These are phyloP conservation scores for Phalacrocorax brasilianus DNA, from an alignment of 2,113 vertebrate genomes.

Conservation along the genomic window DNA sequence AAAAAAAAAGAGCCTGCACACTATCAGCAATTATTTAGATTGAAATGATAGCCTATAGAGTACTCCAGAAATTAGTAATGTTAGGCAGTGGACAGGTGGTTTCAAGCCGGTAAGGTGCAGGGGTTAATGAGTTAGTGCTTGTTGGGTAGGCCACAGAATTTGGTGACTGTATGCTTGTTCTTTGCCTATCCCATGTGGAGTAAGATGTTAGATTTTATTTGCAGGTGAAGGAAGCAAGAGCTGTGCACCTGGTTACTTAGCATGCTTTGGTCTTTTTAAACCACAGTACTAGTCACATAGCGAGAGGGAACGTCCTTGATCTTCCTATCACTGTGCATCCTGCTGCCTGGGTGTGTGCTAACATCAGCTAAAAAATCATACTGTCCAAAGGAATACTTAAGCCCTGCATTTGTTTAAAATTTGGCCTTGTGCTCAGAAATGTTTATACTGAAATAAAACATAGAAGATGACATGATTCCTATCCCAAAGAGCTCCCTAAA, in stretches of 20 bases:
- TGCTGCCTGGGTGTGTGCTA: background rate
- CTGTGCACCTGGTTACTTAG: background rate
- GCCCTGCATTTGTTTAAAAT: slow-evolving; percentile 32
- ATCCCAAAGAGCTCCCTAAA: background rate
- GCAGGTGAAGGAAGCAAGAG: background rate
- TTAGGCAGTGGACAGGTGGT: background rate
- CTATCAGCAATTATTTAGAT: background rate
- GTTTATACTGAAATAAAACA: slow-evolving; percentile 22
- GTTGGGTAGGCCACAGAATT: background rate
- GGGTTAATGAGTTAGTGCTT: background rate
- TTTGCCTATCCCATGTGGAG: background rate
- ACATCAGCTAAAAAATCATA: background rate
- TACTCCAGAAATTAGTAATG: background rate
- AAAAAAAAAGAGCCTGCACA: background rate
- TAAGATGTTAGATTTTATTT: background rate
- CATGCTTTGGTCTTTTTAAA: background rate
- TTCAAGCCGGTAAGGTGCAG: background rate
- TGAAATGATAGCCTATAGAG: background rate
- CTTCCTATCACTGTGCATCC: background rate
- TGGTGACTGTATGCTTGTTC: accelerated
- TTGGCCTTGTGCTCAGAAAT: background rate
- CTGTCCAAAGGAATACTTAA: background rate
- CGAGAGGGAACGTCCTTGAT: accelerated
- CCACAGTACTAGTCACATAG: background rate
- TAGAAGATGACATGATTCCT: background rate